Base-by-base conservation (phyloP, 2,888 invertebrate species). In the Euzophera pinguis region DNA sequence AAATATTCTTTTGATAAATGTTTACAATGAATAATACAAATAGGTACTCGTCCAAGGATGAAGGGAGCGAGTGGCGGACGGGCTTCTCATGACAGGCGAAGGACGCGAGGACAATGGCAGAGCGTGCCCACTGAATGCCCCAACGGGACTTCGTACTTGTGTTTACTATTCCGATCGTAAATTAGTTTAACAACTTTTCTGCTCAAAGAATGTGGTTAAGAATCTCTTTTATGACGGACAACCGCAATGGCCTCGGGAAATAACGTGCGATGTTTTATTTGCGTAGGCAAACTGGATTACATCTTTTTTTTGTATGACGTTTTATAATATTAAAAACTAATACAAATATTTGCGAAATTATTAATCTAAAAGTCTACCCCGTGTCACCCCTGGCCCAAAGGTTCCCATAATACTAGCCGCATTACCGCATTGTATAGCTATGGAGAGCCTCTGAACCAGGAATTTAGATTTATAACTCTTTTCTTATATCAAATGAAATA, bases 61-160 rank as follows among this genome's bases (percentile, higher is more conserved):
- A 54, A 61, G 65, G 72, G 69, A 65, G 71, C 68, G 68, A 65
- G 73, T 67, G 65, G 70, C 69, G 67, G 72, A 59, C 69, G 81
- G 69, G 84, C 84, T 84, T 79, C 78, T 62, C 68, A 63, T 62
- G 61, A 56, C 61, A 65, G 55, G 57, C 72, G 82, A 82, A 85
- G 84, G 86, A 78, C 85, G 62, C 53, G 35, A 55, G 77, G 73
- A 83, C 84, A 85, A 86, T 78, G 75, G 64, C 61, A 65, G 68
- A 67, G 67, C 71, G 71, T 68, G 75, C 69, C 69, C 65, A 58
- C 56, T 58, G 61, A 60, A 66, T 70, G 67, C 69, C 62, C 63
- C 65, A 72, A 82, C 78, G 73, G 78, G 77, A 73, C 71, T 65
- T 63, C 53, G 58, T 67, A 72, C 32, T 45, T 62, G 68, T 75